Conservation (phyloP, 1,140 invertebrate genomes). For the Trachelipus rathkii region DNA sequence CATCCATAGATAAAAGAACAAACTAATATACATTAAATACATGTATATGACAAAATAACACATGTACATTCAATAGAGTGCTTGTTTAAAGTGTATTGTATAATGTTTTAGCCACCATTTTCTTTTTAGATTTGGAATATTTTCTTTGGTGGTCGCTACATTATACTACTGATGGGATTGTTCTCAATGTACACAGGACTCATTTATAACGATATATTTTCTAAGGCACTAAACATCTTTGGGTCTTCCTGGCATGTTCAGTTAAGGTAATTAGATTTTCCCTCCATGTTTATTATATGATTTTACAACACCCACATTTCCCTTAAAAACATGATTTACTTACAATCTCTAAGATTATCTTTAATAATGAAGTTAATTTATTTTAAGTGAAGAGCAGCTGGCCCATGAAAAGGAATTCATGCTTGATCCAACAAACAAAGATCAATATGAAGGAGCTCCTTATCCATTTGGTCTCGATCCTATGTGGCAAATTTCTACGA, state of each 20-base stretch:
- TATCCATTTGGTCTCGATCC: constrained; percentile 88
- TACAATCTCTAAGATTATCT: background rate
- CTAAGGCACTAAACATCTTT: constrained; percentile 92
- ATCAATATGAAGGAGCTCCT: constrained; percentile 59
- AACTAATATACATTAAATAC: no score
- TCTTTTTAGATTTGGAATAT: constrained; percentile 85
- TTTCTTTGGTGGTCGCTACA: constrained; percentile 95
- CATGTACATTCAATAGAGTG: no score
- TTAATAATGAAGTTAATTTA: background rate
- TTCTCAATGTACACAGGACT: constrained; percentile 96
- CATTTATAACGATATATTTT: constrained; percentile 97
- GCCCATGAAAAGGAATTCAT: constrained; percentile 55
- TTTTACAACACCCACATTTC: background rate
- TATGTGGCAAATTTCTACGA: constrained; percentile 70
- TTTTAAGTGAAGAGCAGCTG: constrained; percentile 23
- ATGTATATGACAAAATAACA: no score
- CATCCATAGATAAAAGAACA: no score
- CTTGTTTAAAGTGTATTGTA: no score
- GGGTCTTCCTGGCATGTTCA: constrained; percentile 77
- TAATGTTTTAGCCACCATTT: constrained; percentile 1
- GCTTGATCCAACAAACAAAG: constrained; percentile 61
- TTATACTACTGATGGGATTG: constrained; percentile 92
- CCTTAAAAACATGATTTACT: background rate
- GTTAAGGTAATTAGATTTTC: constrained; percentile 47
- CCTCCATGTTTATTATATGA: no score